Conservation (phyloP, 2,888 invertebrate species). For the Apotomis capreana region DNA sequence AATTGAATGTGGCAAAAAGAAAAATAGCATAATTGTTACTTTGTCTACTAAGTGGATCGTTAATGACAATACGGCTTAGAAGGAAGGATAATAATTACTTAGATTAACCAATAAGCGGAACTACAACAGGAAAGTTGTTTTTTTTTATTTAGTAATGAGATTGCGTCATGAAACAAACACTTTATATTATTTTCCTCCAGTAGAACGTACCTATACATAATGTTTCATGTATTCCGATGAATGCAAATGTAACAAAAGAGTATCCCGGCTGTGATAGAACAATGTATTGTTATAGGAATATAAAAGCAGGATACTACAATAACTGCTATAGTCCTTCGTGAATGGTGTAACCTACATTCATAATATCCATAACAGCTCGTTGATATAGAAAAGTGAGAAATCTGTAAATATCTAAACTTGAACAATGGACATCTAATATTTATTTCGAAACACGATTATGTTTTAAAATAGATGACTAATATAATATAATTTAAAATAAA, state of each 20-base stretch:
- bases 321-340: not conserved
- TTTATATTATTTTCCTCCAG: conserved; percentile 17
- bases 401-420: too few species aligned
- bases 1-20: not conserved
- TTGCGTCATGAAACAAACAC: conserved; percentile 20
- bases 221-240: conserved; percentile 12
- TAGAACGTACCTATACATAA: conserved; percentile 20
- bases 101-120: conserved; percentile 18
- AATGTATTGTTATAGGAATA: conserved; percentile 12
- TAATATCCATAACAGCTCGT: too few species aligned
- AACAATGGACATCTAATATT: too few species aligned
- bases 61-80: not conserved
- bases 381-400: too few species aligned
- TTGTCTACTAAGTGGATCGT: not conserved
- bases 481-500: too few species aligned
- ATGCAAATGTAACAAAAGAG: conserved; percentile 15
- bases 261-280: conserved; percentile 24
- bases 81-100: conserved; percentile 18
- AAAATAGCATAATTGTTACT: not conserved
- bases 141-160: conserved; percentile 23
- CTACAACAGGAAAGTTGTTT: conserved; percentile 15
- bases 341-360: not conserved
- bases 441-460: too few species aligned
- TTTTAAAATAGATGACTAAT: too few species aligned
- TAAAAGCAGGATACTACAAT: conserved; percentile 8